Conservation (phyloP, 1,140 invertebrate genomes). For the Sipha flava region DNA sequence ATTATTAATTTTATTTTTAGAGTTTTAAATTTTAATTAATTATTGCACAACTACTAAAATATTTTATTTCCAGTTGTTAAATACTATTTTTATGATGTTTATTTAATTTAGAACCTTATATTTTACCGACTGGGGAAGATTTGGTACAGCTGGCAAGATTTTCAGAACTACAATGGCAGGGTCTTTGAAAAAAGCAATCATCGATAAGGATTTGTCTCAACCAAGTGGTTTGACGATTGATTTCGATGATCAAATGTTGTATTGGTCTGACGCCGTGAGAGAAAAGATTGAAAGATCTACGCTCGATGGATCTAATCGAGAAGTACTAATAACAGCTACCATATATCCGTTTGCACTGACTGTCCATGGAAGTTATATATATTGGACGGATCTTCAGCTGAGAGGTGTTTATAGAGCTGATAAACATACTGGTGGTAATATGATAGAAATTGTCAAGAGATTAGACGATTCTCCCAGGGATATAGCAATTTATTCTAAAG, state of each 20-base stretch:
- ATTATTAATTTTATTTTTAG: too few relatives aligned
- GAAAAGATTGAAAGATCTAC: slow-evolving; percentile 94
- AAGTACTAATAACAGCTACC: slow-evolving; percentile 73
- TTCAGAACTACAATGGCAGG: slow-evolving; percentile 95
- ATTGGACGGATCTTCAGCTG: slow-evolving; percentile 94
- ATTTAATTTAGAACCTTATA: slow-evolving; percentile 57
- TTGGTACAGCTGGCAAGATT: slow-evolving; percentile 87
- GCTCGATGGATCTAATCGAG: slow-evolving; percentile 67
- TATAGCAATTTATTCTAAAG: slow-evolving; percentile 76
- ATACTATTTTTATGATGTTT: background rate
- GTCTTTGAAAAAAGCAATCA: slow-evolving; percentile 78
- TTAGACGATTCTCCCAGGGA: slow-evolving; percentile 84
- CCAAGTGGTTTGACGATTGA: slow-evolving; percentile 94
- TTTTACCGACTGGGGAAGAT: slow-evolving; percentile 89
- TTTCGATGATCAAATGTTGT: slow-evolving; percentile 88
- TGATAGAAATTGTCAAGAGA: slow-evolving; percentile 86
- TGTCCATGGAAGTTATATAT: slow-evolving; percentile 84
- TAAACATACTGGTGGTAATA: slow-evolving; percentile 91
- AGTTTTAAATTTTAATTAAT: background rate
- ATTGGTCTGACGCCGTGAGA: slow-evolving; percentile 95
- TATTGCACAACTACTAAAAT: background rate
- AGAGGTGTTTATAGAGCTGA: slow-evolving; percentile 91
- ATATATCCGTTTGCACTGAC: slow-evolving; percentile 96
- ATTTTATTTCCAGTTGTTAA: background rate
- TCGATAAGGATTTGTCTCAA: slow-evolving; percentile 84